Base-by-base conservation (phyloP, 2,113 vertebrate species). In the Hiodon tergisus region DNA sequence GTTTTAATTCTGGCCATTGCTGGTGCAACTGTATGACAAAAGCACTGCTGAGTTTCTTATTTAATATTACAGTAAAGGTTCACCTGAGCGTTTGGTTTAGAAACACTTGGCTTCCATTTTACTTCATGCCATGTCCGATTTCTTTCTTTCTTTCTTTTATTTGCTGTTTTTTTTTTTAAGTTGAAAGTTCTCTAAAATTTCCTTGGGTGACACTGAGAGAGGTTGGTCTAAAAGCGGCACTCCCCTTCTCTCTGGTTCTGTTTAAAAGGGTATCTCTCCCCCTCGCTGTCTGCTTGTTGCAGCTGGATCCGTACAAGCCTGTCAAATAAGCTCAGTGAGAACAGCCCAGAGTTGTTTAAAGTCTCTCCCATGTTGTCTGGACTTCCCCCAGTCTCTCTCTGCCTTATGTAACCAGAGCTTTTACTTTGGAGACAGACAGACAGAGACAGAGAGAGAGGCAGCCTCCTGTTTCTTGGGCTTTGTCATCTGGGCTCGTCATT, bases 341-440 rank as follows among this genome's bases (percentile, higher is more conserved):
- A 61, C 65, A 59, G 16, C 3, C 63, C 13, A 5, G 76, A 77
- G 76, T 57, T 61, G 57, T 79, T 82, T 82, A 60, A 86, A 78
- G 77, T 78, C 53, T 62, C 14, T 57, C 14, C 50, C 69, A 47
- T 51, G 11, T 51, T 63, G 58, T 61, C 16, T 16, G 17, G 46
- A 57, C 65, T 69, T 76, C 48, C 47, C 65, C 9, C 71, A 48
- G n/a, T 46, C 75, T 74, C 69, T 66, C 17, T 47, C 58, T 13
- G 6, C 14, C 4, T 67, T 67, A 16, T 51, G 10, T 66, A 53
- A 60, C 53, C 50, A 6, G 55, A 16, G 57, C 16, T 31, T 31
- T 31, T 68, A 31, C 70, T 58, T 60, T 67, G 69, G 67, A 72
- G 69, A 13, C 53, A 13, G n/a, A 31, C 0, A 68, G 8, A 6